phyloP scores from a whole-genome alignment of 2,888 invertebrate genomes.

The Octodonta nipae region DNA sequence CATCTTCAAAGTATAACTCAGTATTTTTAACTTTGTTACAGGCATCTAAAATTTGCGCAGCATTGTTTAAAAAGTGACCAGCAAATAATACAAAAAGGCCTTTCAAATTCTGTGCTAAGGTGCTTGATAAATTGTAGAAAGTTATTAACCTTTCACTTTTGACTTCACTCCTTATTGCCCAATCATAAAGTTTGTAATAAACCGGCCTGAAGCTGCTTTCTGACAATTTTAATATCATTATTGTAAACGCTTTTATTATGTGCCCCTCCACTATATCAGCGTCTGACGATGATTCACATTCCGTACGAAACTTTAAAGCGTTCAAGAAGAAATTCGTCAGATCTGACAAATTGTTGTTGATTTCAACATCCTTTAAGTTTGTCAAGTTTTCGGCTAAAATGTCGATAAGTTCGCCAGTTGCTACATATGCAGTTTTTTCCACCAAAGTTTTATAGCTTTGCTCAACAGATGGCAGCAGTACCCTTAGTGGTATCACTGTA shows the following conservation, averaged over 20 bases:
- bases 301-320: constrained; percentile 53
- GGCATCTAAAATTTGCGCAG: constrained; percentile 55
- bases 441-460: constrained; percentile 50
- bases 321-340: constrained; percentile 63
- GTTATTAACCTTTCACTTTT: constrained; percentile 59
- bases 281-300: constrained; percentile 34
- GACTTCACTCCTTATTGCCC: constrained; percentile 58
- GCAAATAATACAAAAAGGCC: constrained; percentile 84
- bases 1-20: constrained; percentile 38
- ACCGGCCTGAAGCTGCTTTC: constrained; percentile 81
- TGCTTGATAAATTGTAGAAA: constrained; percentile 67
- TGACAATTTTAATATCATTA: constrained; percentile 73
- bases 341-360: constrained; percentile 47
- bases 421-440: constrained; percentile 39
- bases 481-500: constrained; percentile 52
- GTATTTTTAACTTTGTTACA: constrained; percentile 52
- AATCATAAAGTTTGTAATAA: constrained; percentile 74
- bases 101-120: constrained; percentile 69
- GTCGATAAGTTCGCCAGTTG: constrained; percentile 59
- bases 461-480: constrained; percentile 62
- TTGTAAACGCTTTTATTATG: constrained; percentile 63
- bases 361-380: constrained; percentile 50
- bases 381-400: constrained; percentile 61
- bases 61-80: constrained; percentile 69
- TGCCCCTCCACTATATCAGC: constrained; percentile 56